A percentile compares a stretch with the other conserved stretches of the same genome.
phyloP scores from a whole-genome alignment of 2,113 vertebrate genomes.

The Anser cygnoides region DNA sequence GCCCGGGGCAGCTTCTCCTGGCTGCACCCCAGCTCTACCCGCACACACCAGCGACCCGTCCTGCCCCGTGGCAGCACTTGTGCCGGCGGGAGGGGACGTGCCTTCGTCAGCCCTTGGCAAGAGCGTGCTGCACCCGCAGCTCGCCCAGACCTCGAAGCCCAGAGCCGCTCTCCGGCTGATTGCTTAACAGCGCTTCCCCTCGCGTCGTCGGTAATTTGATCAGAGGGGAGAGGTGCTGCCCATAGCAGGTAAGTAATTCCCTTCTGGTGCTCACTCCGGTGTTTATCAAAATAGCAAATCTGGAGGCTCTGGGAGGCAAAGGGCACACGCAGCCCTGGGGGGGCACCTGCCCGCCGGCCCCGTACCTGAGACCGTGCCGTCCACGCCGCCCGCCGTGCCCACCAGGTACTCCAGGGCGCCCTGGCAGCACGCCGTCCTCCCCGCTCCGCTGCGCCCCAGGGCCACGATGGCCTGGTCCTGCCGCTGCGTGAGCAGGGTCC shows the following conservation, averaged over 20 bases:
- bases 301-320: background rate
- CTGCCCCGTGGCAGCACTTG: accelerated
- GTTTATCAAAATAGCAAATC: background rate
- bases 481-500: constrained; percentile 81
- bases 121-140: background rate
- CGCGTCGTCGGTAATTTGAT: background rate
- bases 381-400: constrained; percentile 79
- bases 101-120: background rate
- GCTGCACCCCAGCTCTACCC: background rate
- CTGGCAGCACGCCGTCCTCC: constrained; percentile 85
- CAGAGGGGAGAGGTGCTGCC: background rate
- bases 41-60: accelerated
- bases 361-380: constrained; percentile 78
- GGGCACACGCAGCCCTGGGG: accelerated
- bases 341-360: background rate
- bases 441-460: constrained; percentile 86
- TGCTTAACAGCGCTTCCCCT: background rate
- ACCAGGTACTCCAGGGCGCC: constrained; percentile 82
- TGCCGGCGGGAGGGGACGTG: accelerated
- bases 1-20: background rate
- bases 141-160: background rate
- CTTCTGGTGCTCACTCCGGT: background rate
- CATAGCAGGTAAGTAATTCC: background rate
- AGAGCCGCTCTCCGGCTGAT: background rate
- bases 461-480: constrained; percentile 88